Conservation (phyloP, 1,140 invertebrate genomes). For the Lordiphosa collinella region DNA sequence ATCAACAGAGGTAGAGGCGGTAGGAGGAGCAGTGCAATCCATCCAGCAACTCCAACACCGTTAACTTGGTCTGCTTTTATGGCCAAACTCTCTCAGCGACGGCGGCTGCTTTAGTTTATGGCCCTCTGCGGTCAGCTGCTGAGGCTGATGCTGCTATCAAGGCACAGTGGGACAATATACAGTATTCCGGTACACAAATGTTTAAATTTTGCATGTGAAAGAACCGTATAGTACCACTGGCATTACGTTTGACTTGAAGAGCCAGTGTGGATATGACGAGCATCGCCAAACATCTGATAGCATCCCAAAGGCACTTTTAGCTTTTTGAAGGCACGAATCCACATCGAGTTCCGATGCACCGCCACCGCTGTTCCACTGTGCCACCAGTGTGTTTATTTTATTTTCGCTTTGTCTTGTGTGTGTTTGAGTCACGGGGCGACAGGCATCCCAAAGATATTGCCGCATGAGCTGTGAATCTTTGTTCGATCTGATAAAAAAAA, state of each 20-base stretch:
- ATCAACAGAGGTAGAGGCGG: neutral
- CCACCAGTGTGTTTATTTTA: conserved; percentile 5
- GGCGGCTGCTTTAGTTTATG: no score
- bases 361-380: no score
- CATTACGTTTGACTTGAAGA: no score
- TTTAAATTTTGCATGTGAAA: no score
- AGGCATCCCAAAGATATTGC: neutral
- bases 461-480: neutral
- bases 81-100: neutral
- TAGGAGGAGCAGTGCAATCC: conserved; percentile 1
- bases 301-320: no score
- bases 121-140: conserved; percentile 15
- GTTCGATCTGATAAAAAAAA: conserved; percentile 13
- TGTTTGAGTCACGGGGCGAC: neutral
- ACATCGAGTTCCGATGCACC: no score
- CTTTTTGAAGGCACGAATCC: no score
- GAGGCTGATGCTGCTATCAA: neutral
- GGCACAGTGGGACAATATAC: conserved; percentile 14
- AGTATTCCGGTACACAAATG: no score
- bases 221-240: no score
- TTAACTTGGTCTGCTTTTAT: conserved; percentile 46
- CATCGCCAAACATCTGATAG: no score
- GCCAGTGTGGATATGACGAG: no score
- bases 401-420: conserved; percentile 5
- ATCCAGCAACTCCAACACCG: conserved; percentile 20